Base-by-base conservation (phyloP, 2,888 invertebrate genomes). In the Tubulanus polymorphus region DNA sequence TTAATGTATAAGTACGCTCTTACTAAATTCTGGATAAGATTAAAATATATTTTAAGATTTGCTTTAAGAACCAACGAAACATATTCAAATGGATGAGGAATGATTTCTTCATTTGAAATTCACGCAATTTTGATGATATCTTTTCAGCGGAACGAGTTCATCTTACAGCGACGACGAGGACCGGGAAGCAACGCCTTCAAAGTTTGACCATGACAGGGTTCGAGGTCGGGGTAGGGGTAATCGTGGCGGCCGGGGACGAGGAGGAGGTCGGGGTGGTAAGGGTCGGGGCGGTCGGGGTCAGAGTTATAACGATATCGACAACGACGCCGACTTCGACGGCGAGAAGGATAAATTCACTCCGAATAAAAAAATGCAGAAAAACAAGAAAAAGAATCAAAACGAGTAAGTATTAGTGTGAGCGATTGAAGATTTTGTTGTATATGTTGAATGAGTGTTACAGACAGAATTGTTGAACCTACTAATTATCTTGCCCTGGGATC, bases 191-290 rank as follows among this genome's bases (percentile, higher is more conserved):
- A 55, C 30, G 53, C 23, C 6, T 41, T 23, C 15, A 23, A 41
- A 5, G 15, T 20, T 41, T 20, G 41, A 8, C 6, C 23, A 3
- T 18, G 15, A 20, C 18, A 23, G 41, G 23, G 41, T 41, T 41
- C 41, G 18, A 41, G 41, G 52, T 30, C 63, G 51, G 57, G 63
- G 56, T 15, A 51, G 60, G 45, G 61, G 55, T 18, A 26, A 27
- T 10, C 26, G 48, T 3, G 3, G 48, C 15, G 48, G 28, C n/a
- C 3, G 32, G 5, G 50, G 50, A 12, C 15, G 18, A 12, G 37
- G 63, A n/a, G 55, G 63, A 41, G 61, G 63, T 15, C 46, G 58
- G n/a, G 58, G 58, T 26, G 57, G 51, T n/a, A 41, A 62, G 37
- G 63, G 62, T 37, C 56, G 62, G 15, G 56, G 56, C 10, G 35